phyloP scores from a whole-genome alignment of 2,888 invertebrate species.

The Alsophila aescularia region DNA sequence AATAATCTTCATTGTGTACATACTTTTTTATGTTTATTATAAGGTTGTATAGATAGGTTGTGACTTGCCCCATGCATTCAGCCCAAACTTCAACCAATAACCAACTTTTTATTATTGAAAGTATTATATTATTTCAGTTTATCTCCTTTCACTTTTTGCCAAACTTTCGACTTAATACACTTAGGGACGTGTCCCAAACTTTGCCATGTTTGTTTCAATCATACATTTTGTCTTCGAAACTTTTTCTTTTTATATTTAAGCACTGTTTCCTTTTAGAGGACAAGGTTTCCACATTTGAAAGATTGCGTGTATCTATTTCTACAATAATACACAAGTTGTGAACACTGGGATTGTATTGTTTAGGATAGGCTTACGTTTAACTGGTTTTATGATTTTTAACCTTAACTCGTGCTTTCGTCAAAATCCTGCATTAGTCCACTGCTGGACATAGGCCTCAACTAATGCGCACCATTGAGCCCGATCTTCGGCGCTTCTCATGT shows the following conservation, averaged over 20 bases:
- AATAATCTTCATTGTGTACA: neutral
- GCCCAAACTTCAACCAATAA: conserved; percentile 53
- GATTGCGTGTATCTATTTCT: conserved; percentile 24
- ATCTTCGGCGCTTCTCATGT: too few species aligned
- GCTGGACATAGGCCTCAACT: too few species aligned
- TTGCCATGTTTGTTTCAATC: conserved; percentile 76
- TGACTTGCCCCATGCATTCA: conserved; percentile 2
- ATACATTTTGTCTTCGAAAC: conserved; percentile 61
- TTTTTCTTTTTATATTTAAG: conserved; percentile 59
- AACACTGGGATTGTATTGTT: neutral
- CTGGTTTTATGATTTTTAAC: too few species aligned
- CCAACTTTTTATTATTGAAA: conserved; percentile 81
- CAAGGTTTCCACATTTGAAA: conserved; percentile 39
- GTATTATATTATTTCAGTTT: conserved; percentile 81
- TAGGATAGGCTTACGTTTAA: neutral
- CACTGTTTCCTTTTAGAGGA: conserved; percentile 54
- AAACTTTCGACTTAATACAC: conserved; percentile 80
- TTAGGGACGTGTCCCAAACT: conserved; percentile 70
- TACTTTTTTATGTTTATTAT: neutral
- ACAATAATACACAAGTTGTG: conserved; percentile 6
- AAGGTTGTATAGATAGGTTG: neutral
- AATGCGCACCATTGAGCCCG: too few species aligned
- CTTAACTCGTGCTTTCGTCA: too few species aligned
- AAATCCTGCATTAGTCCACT: too few species aligned
- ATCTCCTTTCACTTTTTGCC: conserved; percentile 72